phyloP scores from a whole-genome alignment of 2,113 vertebrate species.

The Bothrops jararaca region DNA sequence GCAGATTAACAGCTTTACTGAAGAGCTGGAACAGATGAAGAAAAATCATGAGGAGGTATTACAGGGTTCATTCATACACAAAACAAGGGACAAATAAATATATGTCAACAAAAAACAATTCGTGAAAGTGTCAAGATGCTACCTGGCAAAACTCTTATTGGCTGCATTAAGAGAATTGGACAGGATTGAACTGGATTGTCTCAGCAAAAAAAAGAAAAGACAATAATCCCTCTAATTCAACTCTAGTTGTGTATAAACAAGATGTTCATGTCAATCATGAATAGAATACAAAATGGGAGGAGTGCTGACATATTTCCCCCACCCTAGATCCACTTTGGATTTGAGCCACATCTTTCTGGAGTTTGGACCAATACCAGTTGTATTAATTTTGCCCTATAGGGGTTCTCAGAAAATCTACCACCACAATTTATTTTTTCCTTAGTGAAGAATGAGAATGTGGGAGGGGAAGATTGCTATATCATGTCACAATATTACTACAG shows the following conservation, averaged over 20 bases:
- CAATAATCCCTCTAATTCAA: background rate
- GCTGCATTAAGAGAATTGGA: background rate
- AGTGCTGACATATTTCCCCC: background rate
- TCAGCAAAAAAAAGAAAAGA: background rate
- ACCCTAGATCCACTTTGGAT: background rate
- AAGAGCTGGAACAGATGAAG: conserved; percentile 68
- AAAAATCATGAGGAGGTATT: conserved; percentile 71
- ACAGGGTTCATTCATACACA: background rate
- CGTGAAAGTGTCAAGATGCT: background rate
- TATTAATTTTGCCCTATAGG: background rate
- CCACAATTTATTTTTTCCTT: background rate
- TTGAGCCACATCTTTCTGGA: background rate
- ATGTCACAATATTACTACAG: background rate
- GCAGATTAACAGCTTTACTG: conserved; percentile 59
- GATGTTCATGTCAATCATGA: background rate
- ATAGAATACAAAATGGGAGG: background rate
- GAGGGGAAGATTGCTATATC: background rate
- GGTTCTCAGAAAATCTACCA: background rate
- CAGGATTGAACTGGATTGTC: background rate
- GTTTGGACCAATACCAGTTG: background rate
- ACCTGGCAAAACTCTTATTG: background rate
- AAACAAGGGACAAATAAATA: background rate
- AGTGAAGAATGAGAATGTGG: background rate
- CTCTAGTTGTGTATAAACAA: background rate
- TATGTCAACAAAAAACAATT: background rate